A percentile compares a stretch with the other conserved stretches of the same genome.
Evolutionary conservation across 2,797 vertebrate genomes (phyloP).

Genomic region (Mastacembelus armatus): DNA sequence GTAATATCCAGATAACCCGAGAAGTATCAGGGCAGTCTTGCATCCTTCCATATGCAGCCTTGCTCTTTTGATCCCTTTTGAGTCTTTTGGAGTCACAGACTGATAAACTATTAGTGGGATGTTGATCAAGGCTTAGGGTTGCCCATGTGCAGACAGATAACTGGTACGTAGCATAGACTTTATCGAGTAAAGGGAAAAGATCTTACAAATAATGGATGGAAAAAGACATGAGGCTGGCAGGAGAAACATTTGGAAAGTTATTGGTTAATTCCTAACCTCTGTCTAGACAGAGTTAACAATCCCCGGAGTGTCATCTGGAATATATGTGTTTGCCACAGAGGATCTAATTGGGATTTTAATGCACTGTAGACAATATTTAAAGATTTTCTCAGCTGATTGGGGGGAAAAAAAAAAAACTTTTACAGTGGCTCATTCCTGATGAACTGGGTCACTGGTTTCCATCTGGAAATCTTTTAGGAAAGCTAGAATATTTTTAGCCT

Average conservation of each 20-base stretch:
- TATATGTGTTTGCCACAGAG: conserved; percentile 53
- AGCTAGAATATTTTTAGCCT: conserved; percentile 66
- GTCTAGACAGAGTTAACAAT: conserved; percentile 76
- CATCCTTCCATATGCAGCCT: conserved; percentile 1
- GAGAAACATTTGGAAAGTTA: conserved; percentile 49
- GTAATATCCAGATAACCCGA: neutral
- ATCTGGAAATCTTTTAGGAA: conserved; percentile 69
- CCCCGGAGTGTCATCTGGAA: conserved; percentile 69
- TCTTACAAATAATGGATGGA: conserved; percentile 48
- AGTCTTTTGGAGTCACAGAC: conserved; percentile 34
- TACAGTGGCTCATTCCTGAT: conserved; percentile 47
- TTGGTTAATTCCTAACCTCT: conserved; percentile 67
- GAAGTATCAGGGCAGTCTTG: neutral
- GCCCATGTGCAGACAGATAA: conserved; percentile 22
- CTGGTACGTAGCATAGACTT: conserved; percentile 7
- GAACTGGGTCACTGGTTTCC: conserved; percentile 54
- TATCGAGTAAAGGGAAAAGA: conserved; percentile 31
- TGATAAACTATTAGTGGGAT: conserved; percentile 51
- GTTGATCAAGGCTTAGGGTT: conserved; percentile 13
- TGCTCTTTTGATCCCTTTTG: conserved; percentile 24
- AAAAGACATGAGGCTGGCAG: conserved; percentile 29
- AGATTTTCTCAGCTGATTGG: conserved; percentile 48
- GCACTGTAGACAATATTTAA: conserved; percentile 36
- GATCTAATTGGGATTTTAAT: conserved; percentile 50
- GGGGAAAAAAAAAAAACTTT: conserved; percentile 40